These are phyloP conservation scores for Hetaerina americana DNA, from an alignment of 1,140 invertebrate species.

Conservation along the genomic window DNA sequence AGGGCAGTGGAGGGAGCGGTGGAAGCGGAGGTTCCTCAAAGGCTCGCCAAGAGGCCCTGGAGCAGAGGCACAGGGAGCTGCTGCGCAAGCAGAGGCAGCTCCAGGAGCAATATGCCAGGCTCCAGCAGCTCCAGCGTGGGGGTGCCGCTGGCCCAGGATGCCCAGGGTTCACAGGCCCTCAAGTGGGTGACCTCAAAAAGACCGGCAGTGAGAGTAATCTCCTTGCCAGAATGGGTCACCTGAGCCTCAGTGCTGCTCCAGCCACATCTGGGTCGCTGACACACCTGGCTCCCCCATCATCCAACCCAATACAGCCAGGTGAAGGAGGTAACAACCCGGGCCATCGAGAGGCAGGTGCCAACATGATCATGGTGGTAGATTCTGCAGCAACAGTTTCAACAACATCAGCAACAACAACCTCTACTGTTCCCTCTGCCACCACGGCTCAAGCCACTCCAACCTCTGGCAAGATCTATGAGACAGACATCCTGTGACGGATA, in stretches of 20 bases:
- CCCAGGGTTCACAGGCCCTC: conserved; percentile 41
- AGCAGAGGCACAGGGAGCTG: conserved; percentile 73
- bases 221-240: conserved; percentile 62
- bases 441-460: conserved; percentile 21
- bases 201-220: conserved; percentile 82
- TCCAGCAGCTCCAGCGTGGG: conserved; percentile 71
- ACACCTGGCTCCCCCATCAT: conserved; percentile 33
- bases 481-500: conserved; percentile 55
- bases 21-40: conserved; percentile 22
- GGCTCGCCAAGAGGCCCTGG: conserved; percentile 58
- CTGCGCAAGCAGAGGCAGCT: conserved; percentile 71
- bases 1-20: neutral
- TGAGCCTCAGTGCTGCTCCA: conserved; percentile 39
- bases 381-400: neutral
- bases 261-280: conserved; percentile 45
- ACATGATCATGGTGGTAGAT: conserved; percentile 4
- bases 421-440: conserved; percentile 15
- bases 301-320: neutral
- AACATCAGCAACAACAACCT: neutral
- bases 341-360: conserved; percentile 7
- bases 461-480: conserved; percentile 71
- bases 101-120: conserved; percentile 74
- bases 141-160: conserved; percentile 39
- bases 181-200: conserved; percentile 55
- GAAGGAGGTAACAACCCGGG: neutral